Evolutionary conservation across 2,888 invertebrate genomes (phyloP), one percentile per base, ranked within the genome.

Genomic region (Acronicta psi): DNA sequence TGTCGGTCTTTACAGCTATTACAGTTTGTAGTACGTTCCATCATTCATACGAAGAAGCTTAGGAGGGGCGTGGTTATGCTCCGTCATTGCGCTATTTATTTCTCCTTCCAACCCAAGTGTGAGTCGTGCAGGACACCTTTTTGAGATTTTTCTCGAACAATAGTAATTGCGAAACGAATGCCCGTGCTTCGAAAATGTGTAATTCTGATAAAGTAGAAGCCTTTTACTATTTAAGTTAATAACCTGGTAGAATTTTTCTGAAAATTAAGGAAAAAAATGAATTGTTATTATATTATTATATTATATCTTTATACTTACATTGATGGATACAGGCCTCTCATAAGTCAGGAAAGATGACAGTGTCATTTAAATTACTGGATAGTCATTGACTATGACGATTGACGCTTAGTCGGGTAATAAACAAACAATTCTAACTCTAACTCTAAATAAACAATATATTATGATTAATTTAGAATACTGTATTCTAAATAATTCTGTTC

Each of bases 101-200:
- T 5, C 2, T 6, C 43, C 43, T 10, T 17, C 29, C 0, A 0
- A 6, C 2, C 16, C 16, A 5, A 43, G 29, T 6, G 16, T 43
- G 2, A 43, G 25, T 4, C 20, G 20, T 2, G 85, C 82, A 9
- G 56, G 49, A 31, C 85, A 84, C 2, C 50, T 47, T 5, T 36
- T 54, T 0, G 65, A 42, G 0, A n/a, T 38, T 45, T 65, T 74
- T 37, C 64, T 73, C 0, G 79, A 77, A 47, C 79, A 79, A 31
- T 70, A 73, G 34, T 65, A 69, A 8, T 63, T 41, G 10, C 59
- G 61, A 14, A 40, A 51, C 0, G 65, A 51, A 0, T 17, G 49
- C 0, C 66, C 66, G 2, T 62, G 57, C 37, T 63, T 68, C 0
- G 71, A 68, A 45, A 42, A 79, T 2, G 75, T 75, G 16, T 73